Base-by-base conservation (phyloP, 2,888 invertebrate genomes). In the Orthonevra nobilis region DNA sequence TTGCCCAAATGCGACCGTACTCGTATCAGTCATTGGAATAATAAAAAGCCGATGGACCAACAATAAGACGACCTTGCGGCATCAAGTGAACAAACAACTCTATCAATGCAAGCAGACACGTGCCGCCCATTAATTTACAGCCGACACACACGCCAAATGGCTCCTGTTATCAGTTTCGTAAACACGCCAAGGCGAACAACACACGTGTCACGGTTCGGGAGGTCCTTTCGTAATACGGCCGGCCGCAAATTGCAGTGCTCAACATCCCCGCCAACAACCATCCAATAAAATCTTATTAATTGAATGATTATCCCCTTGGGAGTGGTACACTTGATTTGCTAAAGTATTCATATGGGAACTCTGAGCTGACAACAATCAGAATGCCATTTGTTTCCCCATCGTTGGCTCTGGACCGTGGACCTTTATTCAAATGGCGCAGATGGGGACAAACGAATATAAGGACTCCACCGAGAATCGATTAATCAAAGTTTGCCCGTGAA, bases 251-350 rank as follows among this genome's bases (percentile, higher is more conserved):
- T 72, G 48, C 50, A 73, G 73, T 56, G 56, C 61, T 42, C 40
- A 50, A 56, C 79, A 79, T 73, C 73, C 79, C 79, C 73, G 66
- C 73, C 73, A 73, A 73, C 73, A 73, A 73, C 64, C 58, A 44
- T 66, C 73, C 30, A 74, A 75, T 75, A 75, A 68, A 81, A 72
- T 81, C 64, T 56, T 66, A 72, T 72, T 75, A 73, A 82, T 81
- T 81, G 81, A 81, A 81, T 81, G 75, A 82, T 81, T 81, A 72
- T 69, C 64, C 82, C 75, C 56, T 73, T 60, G 82, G 77, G 82
- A 82, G 52, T 68, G 73, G 60, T 38, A 46, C 72, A 77, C 72
- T 77, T 77, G 77, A 70, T 70, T 70, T 70, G 74, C 6, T 38
- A 19, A 9, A 52, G 6, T 15, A 52, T 28, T 77, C 64, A 66